phyloP scores from a whole-genome alignment of 2,797 vertebrate genomes.

The Sebastes vulpes region DNA sequence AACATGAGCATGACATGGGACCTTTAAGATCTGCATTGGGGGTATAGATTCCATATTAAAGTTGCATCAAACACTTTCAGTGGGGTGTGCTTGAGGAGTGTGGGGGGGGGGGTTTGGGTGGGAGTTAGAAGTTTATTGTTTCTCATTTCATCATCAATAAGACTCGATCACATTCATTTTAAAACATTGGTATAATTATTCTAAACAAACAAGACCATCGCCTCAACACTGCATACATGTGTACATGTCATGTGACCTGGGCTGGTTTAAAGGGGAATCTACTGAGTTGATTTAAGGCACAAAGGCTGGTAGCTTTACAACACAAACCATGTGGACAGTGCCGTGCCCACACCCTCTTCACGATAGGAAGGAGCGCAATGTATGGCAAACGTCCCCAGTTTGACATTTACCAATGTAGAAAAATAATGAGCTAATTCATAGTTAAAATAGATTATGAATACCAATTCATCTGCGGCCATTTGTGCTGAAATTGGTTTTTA shows the following conservation, averaged over 20 bases:
- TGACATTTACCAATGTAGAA: slow-evolving; percentile 7
- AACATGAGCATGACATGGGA: too few species aligned
- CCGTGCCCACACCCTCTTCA: neutral
- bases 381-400: neutral
- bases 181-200: neutral
- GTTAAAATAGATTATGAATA: slow-evolving; percentile 37
- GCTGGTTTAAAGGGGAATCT: neutral
- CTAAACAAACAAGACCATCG: neutral
- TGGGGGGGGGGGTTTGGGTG: too few species aligned
- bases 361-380: neutral
- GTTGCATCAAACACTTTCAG: slow-evolving; percentile 9
- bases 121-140: neutral
- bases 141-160: slow-evolving; percentile 10
- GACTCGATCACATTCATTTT: neutral
- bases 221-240: neutral
- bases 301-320: neutral
- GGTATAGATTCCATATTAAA: slow-evolving; percentile 16
- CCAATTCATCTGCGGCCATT: slow-evolving; percentile 27
- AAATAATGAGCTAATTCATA: slow-evolving; percentile 28
- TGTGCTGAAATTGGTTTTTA: slow-evolving; percentile 42
- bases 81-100: neutral
- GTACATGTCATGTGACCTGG: neutral
- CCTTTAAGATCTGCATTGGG: neutral
- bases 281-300: neutral
- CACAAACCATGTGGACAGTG: neutral